A percentile compares a stretch with the other conserved stretches of the same genome.
phyloP scores from a whole-genome alignment of 2,797 vertebrate species.

The Cygnus olor region DNA sequence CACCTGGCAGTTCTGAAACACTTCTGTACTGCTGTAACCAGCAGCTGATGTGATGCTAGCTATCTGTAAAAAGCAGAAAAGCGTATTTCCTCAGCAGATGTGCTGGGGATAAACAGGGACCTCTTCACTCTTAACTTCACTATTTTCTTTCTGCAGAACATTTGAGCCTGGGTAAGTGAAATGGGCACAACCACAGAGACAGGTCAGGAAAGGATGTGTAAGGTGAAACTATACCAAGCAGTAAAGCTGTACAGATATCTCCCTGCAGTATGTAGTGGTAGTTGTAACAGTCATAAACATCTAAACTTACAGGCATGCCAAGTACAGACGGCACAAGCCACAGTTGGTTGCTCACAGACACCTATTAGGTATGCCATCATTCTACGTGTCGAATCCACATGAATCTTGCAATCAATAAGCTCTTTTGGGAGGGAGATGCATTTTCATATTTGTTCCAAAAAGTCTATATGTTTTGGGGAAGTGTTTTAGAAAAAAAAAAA shows the following conservation, averaged over 20 bases:
- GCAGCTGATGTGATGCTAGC: background rate
- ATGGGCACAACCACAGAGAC: background rate
- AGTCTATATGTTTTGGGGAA: background rate
- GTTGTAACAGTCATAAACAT: background rate
- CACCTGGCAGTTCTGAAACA: background rate
- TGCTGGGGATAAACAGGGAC: background rate
- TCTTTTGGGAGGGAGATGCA: background rate
- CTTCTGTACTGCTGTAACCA: background rate
- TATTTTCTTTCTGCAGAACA: background rate
- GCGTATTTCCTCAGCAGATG: background rate
- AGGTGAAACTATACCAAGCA: background rate
- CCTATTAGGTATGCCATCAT: background rate
- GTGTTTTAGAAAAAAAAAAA: background rate
- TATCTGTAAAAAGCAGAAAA: background rate
- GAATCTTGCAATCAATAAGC: background rate
- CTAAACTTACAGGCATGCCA: background rate
- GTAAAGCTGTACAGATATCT: background rate
- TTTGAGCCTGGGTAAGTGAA: background rate
- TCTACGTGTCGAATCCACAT: background rate
- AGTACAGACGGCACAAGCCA: background rate
- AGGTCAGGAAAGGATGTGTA: background rate
- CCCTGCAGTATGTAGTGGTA: rapidly evolving
- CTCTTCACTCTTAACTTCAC: background rate
- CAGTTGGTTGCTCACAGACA: background rate
- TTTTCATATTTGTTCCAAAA: background rate